Evolutionary conservation across 2,113 vertebrate genomes (phyloP).

Genomic region (Perccottus glenii): DNA sequence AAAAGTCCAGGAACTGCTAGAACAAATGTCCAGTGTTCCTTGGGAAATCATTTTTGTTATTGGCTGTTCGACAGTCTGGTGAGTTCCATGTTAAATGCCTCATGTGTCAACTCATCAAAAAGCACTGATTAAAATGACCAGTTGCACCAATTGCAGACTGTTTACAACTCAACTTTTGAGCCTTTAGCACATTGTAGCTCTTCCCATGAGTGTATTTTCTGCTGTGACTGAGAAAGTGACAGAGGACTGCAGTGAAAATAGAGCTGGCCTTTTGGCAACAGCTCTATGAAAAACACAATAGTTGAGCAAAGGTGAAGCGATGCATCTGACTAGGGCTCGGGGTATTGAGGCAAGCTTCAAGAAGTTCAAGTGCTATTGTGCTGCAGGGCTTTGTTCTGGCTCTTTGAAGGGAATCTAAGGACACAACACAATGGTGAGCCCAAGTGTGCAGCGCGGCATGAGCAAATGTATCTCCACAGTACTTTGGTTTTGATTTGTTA

Average conservation of each 20-base stretch:
- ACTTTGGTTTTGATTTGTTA: background rate
- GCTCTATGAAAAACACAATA: background rate
- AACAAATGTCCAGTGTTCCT: no score
- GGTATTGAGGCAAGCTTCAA: slow-evolving; percentile 20
- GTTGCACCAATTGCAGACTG: no score
- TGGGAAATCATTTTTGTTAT: no score
- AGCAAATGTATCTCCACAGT: slow-evolving; percentile 49
- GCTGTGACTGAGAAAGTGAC: background rate
- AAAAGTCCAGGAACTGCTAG: no score
- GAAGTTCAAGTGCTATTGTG: slow-evolving; percentile 25
- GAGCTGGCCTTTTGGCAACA: background rate
- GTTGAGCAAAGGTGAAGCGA: background rate
- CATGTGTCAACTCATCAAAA: no score
- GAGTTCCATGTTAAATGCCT: no score
- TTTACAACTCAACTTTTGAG: background rate
- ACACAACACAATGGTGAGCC: slow-evolving; percentile 11
- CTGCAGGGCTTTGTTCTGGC: slow-evolving; percentile 37
- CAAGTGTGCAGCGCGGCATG: slow-evolving; percentile 42
- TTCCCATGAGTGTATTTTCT: background rate
- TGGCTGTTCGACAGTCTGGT: no score
- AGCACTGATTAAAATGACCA: no score
- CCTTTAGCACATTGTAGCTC: background rate
- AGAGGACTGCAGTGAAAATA: slow-evolving; percentile 2
- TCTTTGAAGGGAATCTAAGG: slow-evolving; percentile 24
- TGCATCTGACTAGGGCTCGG: slow-evolving; percentile 1